Evolutionary conservation across 92 coral and sea anemone genomes (phyloP).

Genomic region (Chrysogorgia sp.): DNA sequence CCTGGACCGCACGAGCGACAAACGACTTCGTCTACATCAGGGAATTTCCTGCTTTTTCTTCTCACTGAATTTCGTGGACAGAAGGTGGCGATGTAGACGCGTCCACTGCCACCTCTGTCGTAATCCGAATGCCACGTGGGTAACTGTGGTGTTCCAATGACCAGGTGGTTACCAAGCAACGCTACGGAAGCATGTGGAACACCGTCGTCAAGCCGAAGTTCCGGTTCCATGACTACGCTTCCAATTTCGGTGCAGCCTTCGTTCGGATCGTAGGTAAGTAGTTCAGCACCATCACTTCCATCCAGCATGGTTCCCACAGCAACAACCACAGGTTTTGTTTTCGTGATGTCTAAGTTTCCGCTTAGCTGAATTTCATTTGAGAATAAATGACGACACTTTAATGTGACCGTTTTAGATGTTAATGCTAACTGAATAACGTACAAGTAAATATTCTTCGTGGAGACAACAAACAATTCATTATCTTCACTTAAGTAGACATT

Average conservation of each 20-base stretch:
- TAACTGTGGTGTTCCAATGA: conserved; percentile 81
- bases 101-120: conserved; percentile 79
- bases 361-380: conserved; percentile 21
- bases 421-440: conserved; percentile 62
- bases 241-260: conserved; percentile 71
- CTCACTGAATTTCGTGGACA: conserved; percentile 78
- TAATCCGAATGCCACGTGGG: conserved; percentile 82
- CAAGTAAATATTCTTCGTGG: conserved; percentile 45
- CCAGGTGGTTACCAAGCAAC: conserved; percentile 58
- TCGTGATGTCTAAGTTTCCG: conserved; percentile 45
- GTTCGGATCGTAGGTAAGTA: conserved; percentile 58
- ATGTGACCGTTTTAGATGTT: conserved; percentile 26
- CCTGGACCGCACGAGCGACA: conserved; percentile 82
- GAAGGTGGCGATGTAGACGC: conserved; percentile 73
- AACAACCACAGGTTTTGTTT: conserved; percentile 28
- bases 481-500: conserved; percentile 63
- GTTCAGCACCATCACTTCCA: conserved; percentile 85
- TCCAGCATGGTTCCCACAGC: conserved; percentile 74
- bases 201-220: conserved; percentile 78
- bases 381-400: conserved; percentile 42
- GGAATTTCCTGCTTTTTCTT: conserved; percentile 51
- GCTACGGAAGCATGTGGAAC: conserved; percentile 71
- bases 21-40: conserved; percentile 34
- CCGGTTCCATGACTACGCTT: conserved; percentile 66
- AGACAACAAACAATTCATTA: conserved; percentile 63